Base-by-base conservation (phyloP, 2,888 invertebrate genomes). In the Hymenopus coronatus region DNA sequence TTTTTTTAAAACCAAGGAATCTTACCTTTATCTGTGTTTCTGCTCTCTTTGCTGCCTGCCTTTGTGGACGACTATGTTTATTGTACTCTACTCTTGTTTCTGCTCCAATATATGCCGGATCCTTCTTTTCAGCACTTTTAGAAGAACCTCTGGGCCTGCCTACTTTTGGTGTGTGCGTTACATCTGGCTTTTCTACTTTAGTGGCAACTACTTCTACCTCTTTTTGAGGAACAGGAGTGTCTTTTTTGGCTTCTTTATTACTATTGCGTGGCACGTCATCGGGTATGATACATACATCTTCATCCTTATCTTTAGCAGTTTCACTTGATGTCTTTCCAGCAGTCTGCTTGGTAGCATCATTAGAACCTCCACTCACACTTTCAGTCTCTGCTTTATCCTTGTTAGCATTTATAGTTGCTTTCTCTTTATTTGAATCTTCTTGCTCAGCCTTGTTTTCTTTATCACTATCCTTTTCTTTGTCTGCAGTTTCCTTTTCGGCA, bases 271-370 rank as follows among this genome's bases (percentile, higher is more conserved):
- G 89, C 28, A 93, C 92, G 83, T 92, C 93, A 88, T 93, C 93
- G 25, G 93, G 93, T 88, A 93, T 92, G 46, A 93, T 93, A 88
- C 93, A 93, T 9, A 88, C 15, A 83, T 88, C 88, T 12, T 88
- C 89, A 54, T 85, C 88, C n/a, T 88, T 83, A 33, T 85, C 85
- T 14, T 82, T 82, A 28, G 12, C 70, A 30, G 82, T n/a, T 33
- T 70, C 54, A 20, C 54, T 6, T 70, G 54, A 54, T 54, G 54
- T 70, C 54, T 70, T 70, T 20, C 33, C 33, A 30, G 30, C 8
- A n/a, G 82, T 30, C n/a, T 15, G 4, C 25, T n/a, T 85, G n/a
- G 14, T n/a, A 14, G 84, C 4, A 20, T 25, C 46, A 28, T 84
- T 28, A 25, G 25, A 28, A n/a, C 28, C 20, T 20, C 7, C 54